Conservation (phyloP, 1,140 invertebrate genomes). For the Acyrthosiphon pisum region DNA sequence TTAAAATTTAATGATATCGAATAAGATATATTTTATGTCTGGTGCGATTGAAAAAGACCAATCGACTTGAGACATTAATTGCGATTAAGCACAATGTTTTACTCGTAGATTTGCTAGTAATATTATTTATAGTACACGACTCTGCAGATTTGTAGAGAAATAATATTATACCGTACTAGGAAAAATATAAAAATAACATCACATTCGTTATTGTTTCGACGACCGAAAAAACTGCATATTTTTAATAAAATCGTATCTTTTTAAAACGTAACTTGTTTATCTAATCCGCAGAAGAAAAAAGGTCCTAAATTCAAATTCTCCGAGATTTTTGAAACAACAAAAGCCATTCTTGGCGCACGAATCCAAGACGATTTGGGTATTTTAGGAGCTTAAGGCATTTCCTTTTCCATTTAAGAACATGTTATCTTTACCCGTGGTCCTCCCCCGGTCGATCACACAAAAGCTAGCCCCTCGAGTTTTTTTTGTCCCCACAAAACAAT, state of each 20-base stretch:
- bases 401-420: constrained; percentile 28
- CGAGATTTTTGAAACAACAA: constrained; percentile 10
- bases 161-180: background rate
- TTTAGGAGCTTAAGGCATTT: constrained; percentile 33
- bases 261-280: background rate
- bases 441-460: background rate
- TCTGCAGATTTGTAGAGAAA: background rate
- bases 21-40: background rate
- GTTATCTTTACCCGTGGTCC: background rate
- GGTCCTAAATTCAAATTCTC: background rate
- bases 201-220: background rate
- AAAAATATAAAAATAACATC: background rate
- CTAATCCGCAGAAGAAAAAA: background rate
- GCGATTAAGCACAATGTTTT: background rate
- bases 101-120: background rate
- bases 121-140: no score
- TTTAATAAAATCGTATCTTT: background rate
- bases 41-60: background rate
- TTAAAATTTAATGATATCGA: background rate
- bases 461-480: background rate
- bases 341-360: background rate
- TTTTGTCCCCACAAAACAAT: constrained; percentile 29
- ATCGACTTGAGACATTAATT: background rate
- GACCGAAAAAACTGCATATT: background rate
- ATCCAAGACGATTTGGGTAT: constrained; percentile 38